Evolutionary conservation across 2,888 invertebrate species (phyloP), one percentile per base, ranked within the genome.

Genomic region (Metellina segmentata): DNA sequence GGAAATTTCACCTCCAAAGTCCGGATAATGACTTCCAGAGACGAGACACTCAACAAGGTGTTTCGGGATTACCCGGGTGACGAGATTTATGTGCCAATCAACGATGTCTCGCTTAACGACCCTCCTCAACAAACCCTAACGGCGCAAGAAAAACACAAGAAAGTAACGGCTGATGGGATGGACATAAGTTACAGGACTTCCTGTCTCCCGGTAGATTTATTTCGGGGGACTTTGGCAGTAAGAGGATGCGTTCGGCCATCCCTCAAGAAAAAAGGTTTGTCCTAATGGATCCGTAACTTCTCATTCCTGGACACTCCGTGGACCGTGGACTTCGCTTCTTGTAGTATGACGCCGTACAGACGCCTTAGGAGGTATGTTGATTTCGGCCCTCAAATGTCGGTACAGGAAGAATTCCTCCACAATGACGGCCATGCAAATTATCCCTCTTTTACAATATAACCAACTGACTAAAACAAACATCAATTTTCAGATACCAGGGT

Each of bases 61-160:
- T 49, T 74, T 49, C n/a, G 34, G 34, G 34, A 9, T n/a, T 16
- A 16, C 49, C 13, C 34, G 34, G 16, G 13, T 74, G 20, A 20
- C 72, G 16, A 81, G 81, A 81, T 81, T 81, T 81, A 81, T 71
- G 81, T 16, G 70, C 8, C 81, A 81, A 81, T 81, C 81, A 81
- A 70, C n/a, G 69, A 61, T 70, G 34, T 71, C 49, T n/a, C 48
- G 70, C 81, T 49, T 81, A 81, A 81, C 81, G 81, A 70, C 81
- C 77, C 16, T 77, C 19, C 13, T n/a, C 16, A 34, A 34, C 34
- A 34, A 34, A 34, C 34, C 34, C 4, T 34, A 34, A 34, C 34
- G 34, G 34, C 34, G 77, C n/a, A 20, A 6, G 7, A 51, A 77
- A 77, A 77, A 77, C 77, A 77, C 49, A 49, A 9, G 77, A 77